A percentile compares a stretch with the other conserved stretches of the same genome.
phyloP scores from a whole-genome alignment of 2,888 invertebrate genomes.

The Agonum fuliginosum region DNA sequence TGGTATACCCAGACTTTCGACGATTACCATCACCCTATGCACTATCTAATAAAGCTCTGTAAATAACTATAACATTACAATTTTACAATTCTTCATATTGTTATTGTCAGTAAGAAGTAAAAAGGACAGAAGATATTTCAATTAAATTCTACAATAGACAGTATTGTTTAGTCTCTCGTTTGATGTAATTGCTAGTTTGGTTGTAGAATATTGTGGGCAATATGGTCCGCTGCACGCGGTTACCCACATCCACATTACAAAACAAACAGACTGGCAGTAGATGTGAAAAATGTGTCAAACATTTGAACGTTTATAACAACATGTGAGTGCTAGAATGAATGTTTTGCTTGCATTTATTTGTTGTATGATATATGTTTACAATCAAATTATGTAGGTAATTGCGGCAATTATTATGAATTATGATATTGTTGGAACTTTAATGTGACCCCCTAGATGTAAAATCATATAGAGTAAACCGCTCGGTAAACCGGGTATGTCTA shows the following conservation, averaged over 20 bases:
- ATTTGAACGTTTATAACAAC: constrained; percentile 33
- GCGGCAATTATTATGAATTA: constrained; percentile 1
- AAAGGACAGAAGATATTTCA: constrained; percentile 19
- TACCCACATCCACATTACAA: constrained; percentile 42
- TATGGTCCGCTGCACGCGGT: constrained; percentile 26
- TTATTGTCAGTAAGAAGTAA: neutral
- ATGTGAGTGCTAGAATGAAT: constrained; percentile 14
- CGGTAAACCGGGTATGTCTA: too few species aligned
- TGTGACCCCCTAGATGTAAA: too few species aligned
- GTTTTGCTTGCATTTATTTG: constrained; percentile 35
- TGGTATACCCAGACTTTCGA: too few species aligned
- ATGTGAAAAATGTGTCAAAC: constrained; percentile 34
- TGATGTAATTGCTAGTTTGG: neutral
- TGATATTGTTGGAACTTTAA: neutral
- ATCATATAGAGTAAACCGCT: too few species aligned
- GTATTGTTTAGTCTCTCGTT: neutral
- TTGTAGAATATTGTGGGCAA: constrained; percentile 7
- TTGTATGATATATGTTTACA: constrained; percentile 20
- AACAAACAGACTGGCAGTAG: constrained; percentile 33
- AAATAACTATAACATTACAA: neutral
- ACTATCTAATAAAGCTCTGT: too few species aligned
- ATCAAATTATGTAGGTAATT: constrained; percentile 32
- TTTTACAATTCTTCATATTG: neutral
- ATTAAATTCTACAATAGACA: constrained; percentile 24
- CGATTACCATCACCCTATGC: too few species aligned